Evolutionary conservation across 2,113 vertebrate genomes (phyloP).

Genomic region (Neopipo cinnamomea): DNA sequence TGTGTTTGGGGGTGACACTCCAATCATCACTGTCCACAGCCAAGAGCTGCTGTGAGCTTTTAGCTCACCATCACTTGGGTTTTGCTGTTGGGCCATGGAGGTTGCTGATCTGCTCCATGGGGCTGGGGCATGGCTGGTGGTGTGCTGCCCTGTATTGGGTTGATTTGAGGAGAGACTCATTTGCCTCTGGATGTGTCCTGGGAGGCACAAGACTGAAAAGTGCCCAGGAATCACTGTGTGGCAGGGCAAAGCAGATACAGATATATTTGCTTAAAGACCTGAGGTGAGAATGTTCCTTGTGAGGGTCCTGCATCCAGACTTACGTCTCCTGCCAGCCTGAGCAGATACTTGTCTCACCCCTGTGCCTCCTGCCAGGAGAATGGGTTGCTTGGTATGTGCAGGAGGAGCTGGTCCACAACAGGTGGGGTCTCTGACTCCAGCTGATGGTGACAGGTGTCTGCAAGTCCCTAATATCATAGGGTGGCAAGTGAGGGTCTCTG

Average conservation of each 20-base stretch:
- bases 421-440: neutral
- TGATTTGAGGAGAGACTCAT: neutral
- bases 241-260: neutral
- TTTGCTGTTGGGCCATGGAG: neutral
- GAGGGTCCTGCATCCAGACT: neutral
- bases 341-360: accelerated
- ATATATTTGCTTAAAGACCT: neutral
- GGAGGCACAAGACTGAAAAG: neutral
- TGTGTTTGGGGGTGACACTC: neutral
- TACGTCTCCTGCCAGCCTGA: neutral
- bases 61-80: neutral
- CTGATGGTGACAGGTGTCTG: neutral
- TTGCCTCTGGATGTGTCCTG: neutral
- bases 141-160: neutral
- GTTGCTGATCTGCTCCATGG: accelerated
- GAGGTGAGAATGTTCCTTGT: neutral
- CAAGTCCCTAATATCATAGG: neutral
- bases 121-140: neutral
- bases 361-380: neutral
- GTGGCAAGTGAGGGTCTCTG: neutral
- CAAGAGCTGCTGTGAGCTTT: neutral
- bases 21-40: neutral
- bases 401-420: neutral
- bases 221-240: accelerated
- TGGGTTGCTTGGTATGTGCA: neutral